A percentile compares a stretch with the other conserved stretches of the same genome.
Conservation (phyloP, 2,113 vertebrate genomes). For the Callorhinus ursinus region DNA sequence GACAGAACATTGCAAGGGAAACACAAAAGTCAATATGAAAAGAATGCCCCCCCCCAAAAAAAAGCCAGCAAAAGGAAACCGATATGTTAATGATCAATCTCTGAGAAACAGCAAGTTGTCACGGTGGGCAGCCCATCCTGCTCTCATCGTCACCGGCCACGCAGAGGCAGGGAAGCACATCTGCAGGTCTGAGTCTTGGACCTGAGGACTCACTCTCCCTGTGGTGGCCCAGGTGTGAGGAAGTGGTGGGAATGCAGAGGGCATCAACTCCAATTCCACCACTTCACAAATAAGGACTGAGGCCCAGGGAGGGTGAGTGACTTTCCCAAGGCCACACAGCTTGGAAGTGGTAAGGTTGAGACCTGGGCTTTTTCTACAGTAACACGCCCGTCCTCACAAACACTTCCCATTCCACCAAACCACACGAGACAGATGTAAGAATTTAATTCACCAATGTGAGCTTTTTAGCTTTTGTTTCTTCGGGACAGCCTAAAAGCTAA, state of each 20-base stretch:
- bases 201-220: neutral
- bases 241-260: neutral
- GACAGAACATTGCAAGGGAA: slow-evolving; percentile 13
- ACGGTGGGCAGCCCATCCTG: neutral
- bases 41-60: neutral
- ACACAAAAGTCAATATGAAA: slow-evolving; percentile 30
- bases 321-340: neutral
- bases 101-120: neutral
- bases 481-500: neutral
- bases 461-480: neutral
- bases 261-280: neutral
- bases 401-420: neutral
- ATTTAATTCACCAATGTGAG: neutral
- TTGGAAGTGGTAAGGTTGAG: accelerated
- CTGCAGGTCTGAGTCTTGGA: neutral
- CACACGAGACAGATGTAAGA: neutral
- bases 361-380: neutral
- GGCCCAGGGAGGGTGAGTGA: neutral
- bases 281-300: neutral
- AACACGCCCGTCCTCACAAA: neutral
- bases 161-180: neutral
- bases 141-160: too few species aligned
- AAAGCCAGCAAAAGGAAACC: neutral
- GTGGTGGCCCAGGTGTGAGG: neutral
- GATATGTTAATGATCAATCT: neutral